Conservation (phyloP, 2,113 vertebrate genomes). For the Scolopax mira region DNA sequence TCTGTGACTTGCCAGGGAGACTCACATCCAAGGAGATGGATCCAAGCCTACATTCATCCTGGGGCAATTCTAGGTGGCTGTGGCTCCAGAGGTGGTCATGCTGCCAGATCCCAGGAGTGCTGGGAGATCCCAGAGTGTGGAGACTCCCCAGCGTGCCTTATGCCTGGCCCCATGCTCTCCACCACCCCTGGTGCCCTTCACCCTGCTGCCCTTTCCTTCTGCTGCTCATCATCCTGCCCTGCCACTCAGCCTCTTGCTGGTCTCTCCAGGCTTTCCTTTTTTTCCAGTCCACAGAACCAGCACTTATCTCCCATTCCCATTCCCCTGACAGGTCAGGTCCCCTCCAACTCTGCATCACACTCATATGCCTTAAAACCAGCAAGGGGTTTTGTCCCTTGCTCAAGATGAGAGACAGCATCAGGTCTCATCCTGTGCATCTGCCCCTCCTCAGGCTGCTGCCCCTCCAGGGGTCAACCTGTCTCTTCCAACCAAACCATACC, state of each 20-base stretch:
- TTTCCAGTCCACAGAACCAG: not conserved
- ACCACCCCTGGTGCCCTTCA: accelerated
- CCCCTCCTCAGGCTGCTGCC: not conserved
- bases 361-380: not conserved
- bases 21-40: not conserved
- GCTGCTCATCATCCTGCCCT: not conserved
- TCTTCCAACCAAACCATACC: not conserved
- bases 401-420: not conserved
- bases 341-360: accelerated
- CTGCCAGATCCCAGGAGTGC: not conserved
- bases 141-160: not conserved
- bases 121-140: too few relatives aligned
- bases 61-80: not conserved
- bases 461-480: not conserved
- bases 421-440: not conserved
- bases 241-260: not conserved
- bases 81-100: not conserved
- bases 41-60: not conserved
- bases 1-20: not conserved
- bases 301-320: accelerated
- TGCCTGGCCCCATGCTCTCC: not conserved
- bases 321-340: not conserved
- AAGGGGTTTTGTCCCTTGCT: not conserved
- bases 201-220: not conserved
- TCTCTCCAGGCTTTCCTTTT: not conserved